Base-by-base conservation (phyloP, 2,797 vertebrate species). In the Momotus momota region DNA sequence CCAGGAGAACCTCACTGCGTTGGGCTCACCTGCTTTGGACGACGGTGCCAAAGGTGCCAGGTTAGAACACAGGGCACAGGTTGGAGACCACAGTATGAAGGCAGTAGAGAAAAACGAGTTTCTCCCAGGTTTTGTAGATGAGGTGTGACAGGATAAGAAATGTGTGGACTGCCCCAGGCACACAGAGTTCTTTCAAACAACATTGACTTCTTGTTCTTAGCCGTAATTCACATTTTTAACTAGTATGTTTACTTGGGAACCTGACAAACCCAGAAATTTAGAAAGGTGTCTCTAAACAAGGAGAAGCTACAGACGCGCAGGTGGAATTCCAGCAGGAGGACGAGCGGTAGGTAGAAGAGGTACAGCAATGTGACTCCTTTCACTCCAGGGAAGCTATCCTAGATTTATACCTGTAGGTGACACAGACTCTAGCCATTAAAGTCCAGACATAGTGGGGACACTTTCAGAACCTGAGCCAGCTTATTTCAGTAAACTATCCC, bases 121-220 rank as follows among this genome's bases (percentile, higher is more conserved):
- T n/a, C 95, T 97, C 17, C 97, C 97, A 6, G 98, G 97, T 14
- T 95, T 80, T 79, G 83, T 97, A 48, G 93, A 48, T 10, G 95
- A 82, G 35, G 35, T 57, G 10, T 92, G 81, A 96, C 17, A 49
- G 40, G 16, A 4, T 12, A n/a, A 58, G 60, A 48, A 75, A 40
- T 2, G 2, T 19, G 2, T 19, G 17, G 12, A 15, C 16, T 38
- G 61, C 14, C 16, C 31, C 65, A 46, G 14, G n/a, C 18, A 60
- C 12, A 33, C 17, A 35, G 2, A 27, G 25, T 26, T 70, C 19
- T 62, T 81, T 69, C 38, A 70, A 61, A 80, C 10, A 55, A 27
- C 15, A 23, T 31, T 49, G 6, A 49, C 22, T 22, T 61, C 22
- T 38, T 58, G 19, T 20, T 73, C 55, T 46, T 78, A 78, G 46